Conservation (phyloP, 2,888 invertebrate species). For the Nomada fucata region DNA sequence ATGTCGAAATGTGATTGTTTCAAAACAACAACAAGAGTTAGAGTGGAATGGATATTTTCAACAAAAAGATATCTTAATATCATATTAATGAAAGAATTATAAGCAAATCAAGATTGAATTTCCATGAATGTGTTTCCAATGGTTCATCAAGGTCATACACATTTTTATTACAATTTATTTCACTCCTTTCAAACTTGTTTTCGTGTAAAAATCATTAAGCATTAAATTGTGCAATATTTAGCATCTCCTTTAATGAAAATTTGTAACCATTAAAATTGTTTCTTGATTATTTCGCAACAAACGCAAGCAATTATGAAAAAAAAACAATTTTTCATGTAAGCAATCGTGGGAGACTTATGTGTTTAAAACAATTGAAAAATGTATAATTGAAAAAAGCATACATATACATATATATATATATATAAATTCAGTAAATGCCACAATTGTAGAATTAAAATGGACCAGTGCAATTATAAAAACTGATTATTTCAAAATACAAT, state of each 20-base stretch:
- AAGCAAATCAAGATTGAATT: no score
- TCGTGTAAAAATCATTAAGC: background rate
- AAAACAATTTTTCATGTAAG: conserved; percentile 6
- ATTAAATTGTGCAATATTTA: background rate
- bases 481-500: conserved; percentile 27
- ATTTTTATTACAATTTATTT: background rate
- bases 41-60: no score
- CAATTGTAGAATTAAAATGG: conserved; percentile 54
- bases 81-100: no score
- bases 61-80: no score
- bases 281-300: conserved; percentile 27
- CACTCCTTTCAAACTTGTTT: no score
- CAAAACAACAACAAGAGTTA: conserved; percentile 2
- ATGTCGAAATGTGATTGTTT: conserved; percentile 3
- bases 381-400: background rate
- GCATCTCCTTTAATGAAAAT: conserved; percentile 8
- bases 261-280: conserved; percentile 17
- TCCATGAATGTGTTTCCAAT: no score
- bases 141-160: no score
- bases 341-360: background rate
- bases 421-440: conserved; percentile 35
- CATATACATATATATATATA: background rate
- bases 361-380: conserved; percentile 36
- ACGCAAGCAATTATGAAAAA: background rate
- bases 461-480: conserved; percentile 56